Base-by-base conservation (phyloP, 2,797 vertebrate species). In the Darevskia nairensis region DNA sequence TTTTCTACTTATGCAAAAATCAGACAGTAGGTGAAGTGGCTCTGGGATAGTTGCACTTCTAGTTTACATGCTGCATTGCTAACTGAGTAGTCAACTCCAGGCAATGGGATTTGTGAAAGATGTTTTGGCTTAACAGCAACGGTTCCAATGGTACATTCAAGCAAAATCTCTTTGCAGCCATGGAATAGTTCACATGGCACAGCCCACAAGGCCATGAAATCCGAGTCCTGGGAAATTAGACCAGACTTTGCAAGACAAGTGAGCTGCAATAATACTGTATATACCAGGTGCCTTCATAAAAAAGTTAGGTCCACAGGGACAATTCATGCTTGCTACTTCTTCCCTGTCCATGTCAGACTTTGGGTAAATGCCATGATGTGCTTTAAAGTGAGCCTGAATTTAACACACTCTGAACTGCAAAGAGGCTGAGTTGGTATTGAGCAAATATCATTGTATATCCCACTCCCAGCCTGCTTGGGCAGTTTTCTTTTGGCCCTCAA, bases 301-400 rank as follows among this genome's bases (percentile, higher is more conserved):
- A 85, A 66, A 64, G 32, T 15, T 35, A 68, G 41, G 78, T 86
- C 13, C 8, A 79, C 23, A 27, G 32, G 25, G 55, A 61, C 27
- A 64, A 71, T 50, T 10, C 55, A 59, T 39, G 21, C 13, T 19
- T 85, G 72, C 69, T 85, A 0, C 0, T 25, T 0, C 61, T 66
- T 68, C 7, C 29, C 32, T 39, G 25, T 81, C 8, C 25, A 1
- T 72, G 44, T 32, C 46, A 81, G 50, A 61, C 1, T 68, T 13
- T 0, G 0, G 89, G 19, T 74, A 85, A 69, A 72, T 41, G 44
- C 39, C 71, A 32, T 82, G 86, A 86, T 19, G 41, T 64, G 72
- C 91, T 80, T 94, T 88, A 89, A 88, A 91, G n/a, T 6, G 3
- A 55, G 79, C 9, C 35, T 15, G 0, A 72, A 86, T 69, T 69